Evolutionary conservation across 2,113 vertebrate species (phyloP).

Genomic region (Microcebus murinus): DNA sequence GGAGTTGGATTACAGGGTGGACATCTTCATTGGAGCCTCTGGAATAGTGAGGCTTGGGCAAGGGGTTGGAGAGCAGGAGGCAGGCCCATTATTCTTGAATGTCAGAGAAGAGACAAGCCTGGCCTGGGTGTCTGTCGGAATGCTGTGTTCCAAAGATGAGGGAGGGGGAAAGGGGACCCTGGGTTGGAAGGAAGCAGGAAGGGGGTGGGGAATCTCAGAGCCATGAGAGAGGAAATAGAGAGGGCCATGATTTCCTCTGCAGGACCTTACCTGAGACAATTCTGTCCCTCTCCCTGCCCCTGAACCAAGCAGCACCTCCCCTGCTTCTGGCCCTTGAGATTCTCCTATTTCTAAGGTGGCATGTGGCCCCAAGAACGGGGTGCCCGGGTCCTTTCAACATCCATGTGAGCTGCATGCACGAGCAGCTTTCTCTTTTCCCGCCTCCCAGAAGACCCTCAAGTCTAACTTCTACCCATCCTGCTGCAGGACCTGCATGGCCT

Average conservation of each 20-base stretch:
- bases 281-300: neutral
- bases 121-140: neutral
- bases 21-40: neutral
- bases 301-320: neutral
- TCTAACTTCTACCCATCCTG: neutral
- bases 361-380: rapidly evolving
- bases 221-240: neutral
- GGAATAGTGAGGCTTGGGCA: neutral
- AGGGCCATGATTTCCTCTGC: neutral
- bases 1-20: neutral
- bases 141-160: neutral
- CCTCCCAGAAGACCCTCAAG: neutral
- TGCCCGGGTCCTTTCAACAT: neutral
- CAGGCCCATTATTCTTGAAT: neutral
- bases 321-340: too few species aligned
- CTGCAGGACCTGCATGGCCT: too few species aligned
- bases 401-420: rapidly evolving
- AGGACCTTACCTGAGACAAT: neutral
- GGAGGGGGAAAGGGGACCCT: neutral
- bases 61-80: neutral
- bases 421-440: neutral
- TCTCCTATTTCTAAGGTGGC: neutral
- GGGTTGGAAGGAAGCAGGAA: neutral
- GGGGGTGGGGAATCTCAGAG: neutral
- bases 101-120: neutral